Conservation (phyloP, 2,888 invertebrate species). For the Thecophora atra region DNA sequence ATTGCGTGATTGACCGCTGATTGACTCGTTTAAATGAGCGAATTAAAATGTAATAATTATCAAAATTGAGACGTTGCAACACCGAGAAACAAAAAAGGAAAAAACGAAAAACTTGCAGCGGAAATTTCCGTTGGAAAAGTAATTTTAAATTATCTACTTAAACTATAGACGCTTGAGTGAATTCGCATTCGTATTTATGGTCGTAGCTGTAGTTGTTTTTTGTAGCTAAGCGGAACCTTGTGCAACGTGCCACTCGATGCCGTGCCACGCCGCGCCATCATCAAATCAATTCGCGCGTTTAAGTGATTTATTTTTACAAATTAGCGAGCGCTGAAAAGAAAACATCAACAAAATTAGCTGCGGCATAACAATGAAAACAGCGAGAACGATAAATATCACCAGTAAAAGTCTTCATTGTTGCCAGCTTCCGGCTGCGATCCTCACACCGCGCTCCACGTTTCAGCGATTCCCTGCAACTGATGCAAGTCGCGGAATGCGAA, state of each 20-base stretch:
- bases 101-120: background rate
- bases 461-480: too few species aligned
- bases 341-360: background rate
- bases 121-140: background rate
- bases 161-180: too few species aligned
- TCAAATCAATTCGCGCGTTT: slow-evolving; percentile 18
- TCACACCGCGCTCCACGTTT: background rate
- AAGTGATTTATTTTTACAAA: slow-evolving; percentile 23
- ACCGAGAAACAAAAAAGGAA: background rate
- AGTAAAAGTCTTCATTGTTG: background rate
- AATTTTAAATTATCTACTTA: background rate
- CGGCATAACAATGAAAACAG: background rate
- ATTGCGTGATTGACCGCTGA: background rate
- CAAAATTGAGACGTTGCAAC: background rate
- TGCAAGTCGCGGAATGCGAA: too few species aligned
- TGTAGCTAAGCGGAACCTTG: background rate
- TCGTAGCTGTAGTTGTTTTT: too few species aligned
- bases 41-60: background rate
- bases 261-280: background rate
- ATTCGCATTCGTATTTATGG: background rate
- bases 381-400: background rate
- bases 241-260: background rate
- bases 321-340: background rate
- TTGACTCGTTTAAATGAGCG: background rate
- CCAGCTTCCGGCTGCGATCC: background rate